Base-by-base conservation (phyloP, 2,888 invertebrate genomes). In the Cynaeus angustus region DNA sequence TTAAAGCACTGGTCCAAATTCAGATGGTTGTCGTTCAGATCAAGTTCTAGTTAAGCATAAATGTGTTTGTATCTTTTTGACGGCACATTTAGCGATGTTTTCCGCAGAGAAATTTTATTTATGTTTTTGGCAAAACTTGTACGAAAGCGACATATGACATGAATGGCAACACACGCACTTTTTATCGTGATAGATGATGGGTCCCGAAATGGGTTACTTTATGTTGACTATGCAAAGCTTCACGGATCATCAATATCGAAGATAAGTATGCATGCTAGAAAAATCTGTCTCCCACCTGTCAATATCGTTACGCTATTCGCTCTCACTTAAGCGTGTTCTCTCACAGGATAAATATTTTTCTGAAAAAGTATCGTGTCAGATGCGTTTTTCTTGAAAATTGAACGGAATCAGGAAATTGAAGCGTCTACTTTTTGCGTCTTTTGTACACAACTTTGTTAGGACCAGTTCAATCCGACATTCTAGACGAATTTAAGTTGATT, bases 201-300 rank as follows among this genome's bases (percentile, higher is more conserved):
- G 53, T 70, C 33, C 45, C 50, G 58, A 66, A 70, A 68, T 70
- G 70, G 70, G 72, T 70, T 72, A 68, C 68, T 72, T 68, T 66
- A 66, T 68, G 72, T 70, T 72, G 72, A 72, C 72, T 70, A 72
- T 72, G 72, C 70, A 71, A 61, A 68, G 37, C 68, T 70, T 72
- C 70, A 71, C 68, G 72, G 68, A 72, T 72, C 72, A 72, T 72
- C 70, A 72, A 72, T 72, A 72, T 72, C 45, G 64, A 46, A 56
- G 67, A 72, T 70, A 64, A 64, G 64, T 64, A 67, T 70, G 62
- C 69, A 66, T 66, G 50, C 66, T 67, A 53, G 65, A 68, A 66
- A 72, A 72, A 70, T 70, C 70, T 71, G 70, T 72, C 70, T 70
- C 68, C 64, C 52, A 68, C 70, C 65, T 72, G 72, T 68, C 72